These are phyloP conservation scores for Hesperophylax magnus DNA, from an alignment of 1,140 invertebrate genomes.

Conservation along the genomic window DNA sequence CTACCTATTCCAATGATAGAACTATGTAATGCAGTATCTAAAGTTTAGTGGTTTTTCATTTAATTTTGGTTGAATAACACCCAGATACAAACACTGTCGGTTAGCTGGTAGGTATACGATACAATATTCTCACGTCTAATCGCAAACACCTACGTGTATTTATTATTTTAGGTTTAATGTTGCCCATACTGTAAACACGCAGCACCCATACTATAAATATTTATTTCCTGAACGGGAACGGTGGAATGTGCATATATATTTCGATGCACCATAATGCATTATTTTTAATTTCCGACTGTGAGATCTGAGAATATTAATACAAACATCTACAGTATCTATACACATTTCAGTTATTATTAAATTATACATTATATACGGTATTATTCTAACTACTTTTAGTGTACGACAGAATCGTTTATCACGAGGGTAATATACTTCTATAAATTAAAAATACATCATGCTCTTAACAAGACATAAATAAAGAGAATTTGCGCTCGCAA, in stretches of 20 bases:
- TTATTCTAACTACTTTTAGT: not conserved
- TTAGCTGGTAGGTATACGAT: not conserved
- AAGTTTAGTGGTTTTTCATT: no score
- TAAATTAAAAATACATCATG: constrained; percentile 35
- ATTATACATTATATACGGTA: no score
- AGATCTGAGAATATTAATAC: not conserved
- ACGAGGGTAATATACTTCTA: constrained; percentile 25
- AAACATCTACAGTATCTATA: not conserved
- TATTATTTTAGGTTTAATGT: constrained; percentile 45
- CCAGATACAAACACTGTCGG: not conserved
- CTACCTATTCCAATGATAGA: no score
- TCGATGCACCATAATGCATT: constrained; percentile 20
- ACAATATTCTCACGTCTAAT: constrained; percentile 33
- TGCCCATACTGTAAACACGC: constrained; percentile 33
- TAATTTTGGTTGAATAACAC: not conserved
- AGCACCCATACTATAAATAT: constrained; percentile 41
- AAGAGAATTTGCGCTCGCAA: not conserved
- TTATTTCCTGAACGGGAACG: constrained; percentile 33
- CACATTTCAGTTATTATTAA: no score
- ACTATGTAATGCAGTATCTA: no score
- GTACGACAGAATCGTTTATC: constrained; percentile 19
- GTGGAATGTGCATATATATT: constrained; percentile 1
- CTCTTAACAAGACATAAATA: constrained; percentile 9
- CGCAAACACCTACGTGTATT: constrained; percentile 30
- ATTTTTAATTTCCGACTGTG: constrained; percentile 13